Evolutionary conservation across 2,888 invertebrate species (phyloP), one percentile per base, ranked within the genome.

Genomic region (Agrotis clavis): DNA sequence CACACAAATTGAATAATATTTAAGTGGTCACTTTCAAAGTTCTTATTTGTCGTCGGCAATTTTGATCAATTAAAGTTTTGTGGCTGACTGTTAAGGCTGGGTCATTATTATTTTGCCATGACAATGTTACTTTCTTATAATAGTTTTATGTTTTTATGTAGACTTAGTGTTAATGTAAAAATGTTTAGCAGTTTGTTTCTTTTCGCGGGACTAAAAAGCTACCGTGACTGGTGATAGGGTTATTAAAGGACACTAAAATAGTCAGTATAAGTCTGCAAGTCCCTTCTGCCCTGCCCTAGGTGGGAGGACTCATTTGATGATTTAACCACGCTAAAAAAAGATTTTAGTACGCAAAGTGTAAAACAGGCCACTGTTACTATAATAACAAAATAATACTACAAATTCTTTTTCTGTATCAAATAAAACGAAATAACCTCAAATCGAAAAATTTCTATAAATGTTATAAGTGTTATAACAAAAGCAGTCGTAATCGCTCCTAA

Each of bases 11-110:
- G n/a, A 53, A 61, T 47, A 62, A 74, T 66, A 56, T 65, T 74
- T 65, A 45, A 62, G 30, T 51, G 69, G 45, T 60, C 50, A 59
- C 62, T 21, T 67, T 66, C 64, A 63, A 81, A 77, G 45, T 68
- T 66, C 45, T 21, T 47, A 21, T 54, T 59, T 67, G 67, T 63
- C 41, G 21, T 79, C 67, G 64, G 54, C 19, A 35, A 61, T 68
- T 83, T 73, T 11, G 51, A 80, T 76, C 67, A 76, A 80, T 82
- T 77, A 73, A 82, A 82, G 68, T 82, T 83, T 47, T 70, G 71
- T 68, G 13, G 45, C 21, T 61, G n/a, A 25, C 16, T 45, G 45
- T 57, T 1, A 53, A 30, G 14, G 70, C 72, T 54, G 67, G 83
- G 72, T 83, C 83, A 83, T 77, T 70, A 56, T 76, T 83, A 54